These are phyloP conservation scores for Mesorhabditis spiculigera DNA, from an alignment of 2,888 invertebrate genomes.

Conservation along the genomic window DNA sequence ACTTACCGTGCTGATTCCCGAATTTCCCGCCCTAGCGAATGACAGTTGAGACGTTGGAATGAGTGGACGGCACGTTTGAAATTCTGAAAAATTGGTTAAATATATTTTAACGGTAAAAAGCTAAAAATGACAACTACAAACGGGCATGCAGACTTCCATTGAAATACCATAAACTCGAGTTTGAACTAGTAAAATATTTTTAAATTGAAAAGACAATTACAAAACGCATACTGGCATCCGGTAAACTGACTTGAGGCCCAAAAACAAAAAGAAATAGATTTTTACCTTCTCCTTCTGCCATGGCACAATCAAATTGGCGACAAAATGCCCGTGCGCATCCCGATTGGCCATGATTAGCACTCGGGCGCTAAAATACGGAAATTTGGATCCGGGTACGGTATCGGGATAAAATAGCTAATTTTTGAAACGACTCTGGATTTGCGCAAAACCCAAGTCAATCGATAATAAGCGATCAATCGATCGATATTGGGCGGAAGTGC, in stretches of 20 bases:
- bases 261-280: background rate
- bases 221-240: background rate
- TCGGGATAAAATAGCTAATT: slow-evolving; percentile 14
- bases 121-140: background rate
- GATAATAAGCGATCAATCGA: too few relatives aligned
- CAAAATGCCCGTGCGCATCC: slow-evolving; percentile 30
- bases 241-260: background rate
- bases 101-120: slow-evolving; percentile 6
- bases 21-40: slow-evolving; percentile 54
- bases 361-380: slow-evolving; percentile 1
- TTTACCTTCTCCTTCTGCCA: slow-evolving; percentile 51
- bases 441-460: background rate
- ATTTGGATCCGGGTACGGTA: background rate
- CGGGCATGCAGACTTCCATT: background rate
- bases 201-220: background rate
- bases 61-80: slow-evolving; percentile 57
- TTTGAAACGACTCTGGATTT: background rate
- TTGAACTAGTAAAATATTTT: background rate
- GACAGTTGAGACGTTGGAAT: slow-evolving; percentile 55
- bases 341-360: slow-evolving; percentile 44
- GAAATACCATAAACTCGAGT: slow-evolving; percentile 6
- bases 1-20: slow-evolving; percentile 33
- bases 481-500: too few relatives aligned
- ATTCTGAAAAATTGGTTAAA: slow-evolving; percentile 33
- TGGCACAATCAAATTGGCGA: slow-evolving; percentile 50